Evolutionary conservation across 2,888 invertebrate species (phyloP).

Genomic region (Phortica okadai): DNA sequence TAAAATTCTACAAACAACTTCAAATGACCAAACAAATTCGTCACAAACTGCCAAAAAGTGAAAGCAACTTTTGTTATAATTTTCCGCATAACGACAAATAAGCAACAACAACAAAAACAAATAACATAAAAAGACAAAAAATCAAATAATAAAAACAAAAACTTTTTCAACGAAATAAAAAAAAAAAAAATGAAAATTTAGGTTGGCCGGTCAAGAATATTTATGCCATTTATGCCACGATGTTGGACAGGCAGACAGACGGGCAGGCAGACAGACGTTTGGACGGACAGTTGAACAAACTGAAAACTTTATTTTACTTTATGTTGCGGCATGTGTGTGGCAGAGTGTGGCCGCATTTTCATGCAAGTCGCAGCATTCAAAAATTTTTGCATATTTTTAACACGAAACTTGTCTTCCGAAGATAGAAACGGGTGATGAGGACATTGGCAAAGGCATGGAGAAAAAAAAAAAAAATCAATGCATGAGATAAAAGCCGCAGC

Average conservation of each 20-base stretch:
- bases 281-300: not conserved
- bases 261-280: not conserved
- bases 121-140: conserved; percentile 39
- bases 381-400: conserved; percentile 68
- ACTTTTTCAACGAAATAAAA: not conserved
- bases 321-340: not conserved
- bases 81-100: conserved; percentile 45
- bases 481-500: conserved; percentile 37
- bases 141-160: conserved; percentile 26
- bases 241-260: conserved; percentile 50
- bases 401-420: conserved; percentile 56
- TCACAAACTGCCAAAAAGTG: conserved; percentile 53
- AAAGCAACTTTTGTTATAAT: conserved; percentile 64
- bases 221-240: conserved; percentile 70
- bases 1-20: conserved; percentile 18
- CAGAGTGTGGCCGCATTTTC: not conserved
- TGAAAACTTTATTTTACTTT: conserved; percentile 9
- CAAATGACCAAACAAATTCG: conserved; percentile 1
- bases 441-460: conserved; percentile 36
- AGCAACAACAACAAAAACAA: conserved; percentile 32
- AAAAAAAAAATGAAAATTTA: conserved; percentile 50
- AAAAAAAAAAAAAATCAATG: conserved; percentile 33
- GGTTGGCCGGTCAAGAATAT: conserved; percentile 69
- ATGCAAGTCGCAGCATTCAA: not conserved
- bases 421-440: conserved; percentile 37